Conservation (phyloP, 1,140 invertebrate genomes). For the Seison nebaliae region DNA sequence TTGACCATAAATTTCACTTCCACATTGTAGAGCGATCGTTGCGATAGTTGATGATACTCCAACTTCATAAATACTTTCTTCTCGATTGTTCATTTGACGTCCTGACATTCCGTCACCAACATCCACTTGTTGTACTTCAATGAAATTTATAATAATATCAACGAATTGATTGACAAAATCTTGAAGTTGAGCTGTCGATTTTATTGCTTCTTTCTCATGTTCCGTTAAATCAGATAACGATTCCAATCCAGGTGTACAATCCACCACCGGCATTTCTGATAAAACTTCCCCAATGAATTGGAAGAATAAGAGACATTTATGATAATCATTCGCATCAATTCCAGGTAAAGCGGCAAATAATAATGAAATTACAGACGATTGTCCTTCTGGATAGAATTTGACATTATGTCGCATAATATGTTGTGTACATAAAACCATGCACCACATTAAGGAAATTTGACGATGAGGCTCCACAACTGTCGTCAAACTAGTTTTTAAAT, state of each 20-base stretch:
- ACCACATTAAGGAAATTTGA: slow-evolving; percentile 47
- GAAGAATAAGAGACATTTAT: slow-evolving; percentile 47
- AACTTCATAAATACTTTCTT: too few species aligned
- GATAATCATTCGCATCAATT: slow-evolving; percentile 62
- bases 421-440: slow-evolving; percentile 42
- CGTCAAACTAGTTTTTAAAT: slow-evolving; percentile 39
- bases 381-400: slow-evolving; percentile 42
- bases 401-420: slow-evolving; percentile 31
- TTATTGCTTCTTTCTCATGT: slow-evolving; percentile 45
- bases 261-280: slow-evolving; percentile 47
- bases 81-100: too few species aligned
- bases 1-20: too few species aligned
- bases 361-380: slow-evolving; percentile 49
- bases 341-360: slow-evolving; percentile 51
- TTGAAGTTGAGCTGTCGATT: slow-evolving; percentile 53
- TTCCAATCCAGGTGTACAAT: slow-evolving; percentile 46
- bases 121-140: too few species aligned
- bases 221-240: slow-evolving; percentile 43
- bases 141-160: too few species aligned
- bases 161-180: slow-evolving; percentile 61
- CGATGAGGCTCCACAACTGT: slow-evolving; percentile 59
- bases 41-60: too few species aligned
- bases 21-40: too few species aligned
- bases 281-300: slow-evolving; percentile 48
- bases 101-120: too few species aligned